Conservation (phyloP, 2,797 vertebrate species). For the Buphagus erythrorhynchus region DNA sequence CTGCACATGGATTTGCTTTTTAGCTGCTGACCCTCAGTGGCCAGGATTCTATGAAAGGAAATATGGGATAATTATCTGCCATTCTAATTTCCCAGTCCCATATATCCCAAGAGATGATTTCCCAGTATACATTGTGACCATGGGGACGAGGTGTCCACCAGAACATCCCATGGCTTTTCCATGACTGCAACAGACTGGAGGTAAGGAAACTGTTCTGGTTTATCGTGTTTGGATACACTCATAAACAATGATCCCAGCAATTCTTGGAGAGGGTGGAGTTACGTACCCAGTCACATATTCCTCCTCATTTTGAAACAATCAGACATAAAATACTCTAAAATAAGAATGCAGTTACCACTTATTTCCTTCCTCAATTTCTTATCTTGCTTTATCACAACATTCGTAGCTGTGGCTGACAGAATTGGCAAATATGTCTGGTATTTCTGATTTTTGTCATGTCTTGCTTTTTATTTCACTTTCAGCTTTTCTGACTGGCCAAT, state of each 20-base stretch:
- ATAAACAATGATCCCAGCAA: not conserved
- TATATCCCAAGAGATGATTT: not conserved
- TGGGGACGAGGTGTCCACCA: not conserved
- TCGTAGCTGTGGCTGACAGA: not conserved
- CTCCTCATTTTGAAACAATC: not conserved
- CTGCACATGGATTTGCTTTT: not conserved
- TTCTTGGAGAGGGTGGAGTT: not conserved
- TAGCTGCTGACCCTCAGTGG: not conserved
- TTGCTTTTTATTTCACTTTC: not conserved
- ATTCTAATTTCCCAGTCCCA: not conserved
- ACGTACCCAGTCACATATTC: not conserved
- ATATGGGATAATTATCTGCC: not conserved
- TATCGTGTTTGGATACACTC: not conserved
- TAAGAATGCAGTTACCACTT: not conserved
- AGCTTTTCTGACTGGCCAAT: not conserved
- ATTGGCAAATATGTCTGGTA: not conserved
- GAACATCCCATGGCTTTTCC: not conserved
- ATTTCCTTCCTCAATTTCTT: not conserved
- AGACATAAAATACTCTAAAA: not conserved
- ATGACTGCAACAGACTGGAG: not conserved
- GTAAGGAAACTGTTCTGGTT: not conserved
- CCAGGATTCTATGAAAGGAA: not conserved
- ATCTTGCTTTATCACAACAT: not conserved
- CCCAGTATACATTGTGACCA: fast-evolving
- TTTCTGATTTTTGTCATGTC: not conserved